Base-by-base conservation (phyloP, 2,888 invertebrate species). In the Apodemia mormo region DNA sequence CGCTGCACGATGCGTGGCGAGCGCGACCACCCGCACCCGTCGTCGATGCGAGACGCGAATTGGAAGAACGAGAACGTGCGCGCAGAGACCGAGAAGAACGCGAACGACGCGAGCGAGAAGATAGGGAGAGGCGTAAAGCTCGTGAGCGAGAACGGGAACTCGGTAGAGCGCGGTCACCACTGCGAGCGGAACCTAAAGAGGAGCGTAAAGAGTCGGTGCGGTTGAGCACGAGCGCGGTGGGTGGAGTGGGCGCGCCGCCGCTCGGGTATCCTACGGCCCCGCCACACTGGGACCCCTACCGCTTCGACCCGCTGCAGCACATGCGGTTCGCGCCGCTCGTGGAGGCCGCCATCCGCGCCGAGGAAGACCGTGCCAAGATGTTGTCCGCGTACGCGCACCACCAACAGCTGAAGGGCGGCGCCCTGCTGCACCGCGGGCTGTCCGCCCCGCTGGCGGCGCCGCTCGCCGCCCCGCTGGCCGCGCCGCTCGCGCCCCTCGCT, bases 301-400 rank as follows among this genome's bases (percentile, higher is more conserved):
- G 96, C 6, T 96, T 96, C 85, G 96, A 96, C 82, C 95, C 96
- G 58, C 94, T 97, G 75, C 92, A 92, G 78, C 92, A 93, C 84
- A 90, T 96, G 85, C 95, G 96, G 70, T 97, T 96, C 85, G 96
- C 96, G 84, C 96, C 97, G 30, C 90, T 97, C 49, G 95, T 97
- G 92, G 96, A 97, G 79, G 96, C 96, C 14, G 96, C 96, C 30
- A 95, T 96, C 82, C 94, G 96, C 70, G 96, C 95, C 65, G 96
- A 97, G 82, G 97, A 97, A 79, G 96, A 97, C 85, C 95, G 97
- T 72, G 96, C 95, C 61, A 97, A 97, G 87, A 95, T 97, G 81
- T 95, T 96, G 82, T 95, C 94, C 77, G 95, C 96, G 74, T 96
- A 96, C 88, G 94, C 95, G 71, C 94, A 94, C 71, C 93, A 94